Base-by-base conservation (phyloP, 2,888 invertebrate species). In the Polydrusus cervinus region DNA sequence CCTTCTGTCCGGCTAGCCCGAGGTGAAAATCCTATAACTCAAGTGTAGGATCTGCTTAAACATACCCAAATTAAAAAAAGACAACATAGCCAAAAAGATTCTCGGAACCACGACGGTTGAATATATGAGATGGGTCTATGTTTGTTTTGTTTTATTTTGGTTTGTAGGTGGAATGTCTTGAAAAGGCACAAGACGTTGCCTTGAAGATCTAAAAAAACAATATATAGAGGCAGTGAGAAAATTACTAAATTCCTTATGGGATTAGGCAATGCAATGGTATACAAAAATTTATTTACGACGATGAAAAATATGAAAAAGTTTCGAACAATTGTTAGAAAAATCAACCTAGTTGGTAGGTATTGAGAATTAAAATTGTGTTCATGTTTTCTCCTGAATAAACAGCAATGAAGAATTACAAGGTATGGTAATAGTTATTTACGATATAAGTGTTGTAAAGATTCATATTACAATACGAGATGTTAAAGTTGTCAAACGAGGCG, bases 61-160 rank as follows among this genome's bases (percentile, higher is more conserved):
- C 74, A 74, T 69, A 71, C 75, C 70, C 60, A 75, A 65, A 55
- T 30, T 47, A 75, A 75, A 74, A 71, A 75, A 61, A 47, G 71
- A 71, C 66, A 55, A 71, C 75, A 71, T 75, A 75, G 66, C 74
- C 72, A 72, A 76, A 75, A 76, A 73, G 76, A 76, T 76, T 76
- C 76, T 76, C 73, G 65, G 76, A 76, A 76, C 72, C 76, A 34
- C 20, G 71, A 34, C 20, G 71, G 71, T 66, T 67, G 67, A 75
- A 70, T 62, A 75, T 70, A 71, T 61, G 73, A 76, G 76, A 76
- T 76, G 76, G 76, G 76, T 76, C 76, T 76, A 76, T 76, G 65
- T 76, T 73, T 76, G 76, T 76, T 72, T 72, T 69, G 49, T 72
- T 76, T 73, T 67, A 57, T 75, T 75, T 74, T 74, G 49, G 70